Evolutionary conservation across 2,113 vertebrate genomes (phyloP).

Genomic region (Esox niger): DNA sequence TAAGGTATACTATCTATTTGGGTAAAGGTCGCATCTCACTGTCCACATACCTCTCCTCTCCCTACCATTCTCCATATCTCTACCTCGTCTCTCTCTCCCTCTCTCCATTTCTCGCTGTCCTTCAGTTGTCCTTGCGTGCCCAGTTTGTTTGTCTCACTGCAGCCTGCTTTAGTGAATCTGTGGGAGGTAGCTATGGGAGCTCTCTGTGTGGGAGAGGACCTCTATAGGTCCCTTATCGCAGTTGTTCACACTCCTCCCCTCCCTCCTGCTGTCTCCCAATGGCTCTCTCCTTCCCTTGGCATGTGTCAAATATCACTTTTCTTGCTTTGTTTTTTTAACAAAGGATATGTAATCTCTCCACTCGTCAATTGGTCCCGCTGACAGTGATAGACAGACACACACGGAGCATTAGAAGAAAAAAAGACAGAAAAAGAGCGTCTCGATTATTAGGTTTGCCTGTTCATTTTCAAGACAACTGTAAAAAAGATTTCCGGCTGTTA

Average conservation of each 20-base stretch:
- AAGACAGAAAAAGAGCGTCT: neutral
- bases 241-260: slow-evolving; percentile 54
- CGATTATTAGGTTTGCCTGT: slow-evolving; percentile 4
- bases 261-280: slow-evolving; percentile 41
- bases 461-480: slow-evolving; percentile 28
- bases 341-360: slow-evolving; percentile 33
- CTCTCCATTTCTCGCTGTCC: slow-evolving; percentile 38
- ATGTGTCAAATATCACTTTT: slow-evolving; percentile 38
- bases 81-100: slow-evolving; percentile 12
- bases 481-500: neutral
- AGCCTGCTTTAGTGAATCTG: slow-evolving; percentile 47
- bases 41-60: neutral
- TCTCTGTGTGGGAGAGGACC: slow-evolving; percentile 58
- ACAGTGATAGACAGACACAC: slow-evolving; percentile 39
- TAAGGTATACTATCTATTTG: too few relatives aligned
- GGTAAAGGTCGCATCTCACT: too few relatives aligned
- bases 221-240: slow-evolving; percentile 62
- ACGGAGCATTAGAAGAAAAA: slow-evolving; percentile 11
- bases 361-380: slow-evolving; percentile 42
- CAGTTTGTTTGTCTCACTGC: slow-evolving; percentile 39
- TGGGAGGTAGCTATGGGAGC: slow-evolving; percentile 54
- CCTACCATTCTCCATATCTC: neutral
- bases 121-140: slow-evolving; percentile 66
- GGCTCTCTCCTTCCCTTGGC: slow-evolving; percentile 33
- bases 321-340: slow-evolving; percentile 49